A percentile compares a stretch with the other conserved stretches of the same genome.
These are phyloP conservation scores for Pristis pectinata DNA, from an alignment of 2,797 vertebrate species.

Conservation along the genomic window DNA sequence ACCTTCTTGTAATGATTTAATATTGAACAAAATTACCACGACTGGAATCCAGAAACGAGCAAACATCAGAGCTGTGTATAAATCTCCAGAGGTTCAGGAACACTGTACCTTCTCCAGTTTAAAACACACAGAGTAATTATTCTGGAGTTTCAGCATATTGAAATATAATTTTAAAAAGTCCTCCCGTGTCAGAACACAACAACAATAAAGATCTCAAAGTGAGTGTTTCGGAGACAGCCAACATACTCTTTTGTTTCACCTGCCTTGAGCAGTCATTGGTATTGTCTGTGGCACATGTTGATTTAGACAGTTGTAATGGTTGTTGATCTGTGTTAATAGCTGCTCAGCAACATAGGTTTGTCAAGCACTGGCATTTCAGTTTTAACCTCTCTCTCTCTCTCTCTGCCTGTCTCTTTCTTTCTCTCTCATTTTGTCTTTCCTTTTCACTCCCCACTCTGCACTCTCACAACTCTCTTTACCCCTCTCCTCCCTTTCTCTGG, in stretches of 20 bases:
- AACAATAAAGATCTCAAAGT: not conserved
- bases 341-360: conserved; percentile 9
- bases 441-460: too few relatives aligned
- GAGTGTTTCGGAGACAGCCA: not conserved
- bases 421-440: too few relatives aligned
- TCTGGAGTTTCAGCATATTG: not conserved
- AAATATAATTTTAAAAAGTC: not conserved
- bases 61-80: too few relatives aligned
- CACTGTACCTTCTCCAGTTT: not conserved
- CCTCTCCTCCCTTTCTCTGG: too few relatives aligned
- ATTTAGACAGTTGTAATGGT: conserved; percentile 24
- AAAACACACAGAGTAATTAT: not conserved
- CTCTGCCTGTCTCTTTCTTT: too few relatives aligned
- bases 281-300: conserved; percentile 20
- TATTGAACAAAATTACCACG: not conserved
- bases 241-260: not conserved
- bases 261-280: not conserved
- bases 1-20: not conserved
- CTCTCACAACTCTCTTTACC: too few relatives aligned
- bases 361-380: not conserved
- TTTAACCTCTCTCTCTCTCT: not conserved
- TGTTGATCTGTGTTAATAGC: conserved; percentile 20
- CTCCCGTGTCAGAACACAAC: not conserved
- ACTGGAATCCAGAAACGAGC: not conserved
- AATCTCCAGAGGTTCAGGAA: not conserved